These are phyloP conservation scores for Athripsodes cinereus DNA, from an alignment of 2,888 invertebrate species.

Conservation along the genomic window DNA sequence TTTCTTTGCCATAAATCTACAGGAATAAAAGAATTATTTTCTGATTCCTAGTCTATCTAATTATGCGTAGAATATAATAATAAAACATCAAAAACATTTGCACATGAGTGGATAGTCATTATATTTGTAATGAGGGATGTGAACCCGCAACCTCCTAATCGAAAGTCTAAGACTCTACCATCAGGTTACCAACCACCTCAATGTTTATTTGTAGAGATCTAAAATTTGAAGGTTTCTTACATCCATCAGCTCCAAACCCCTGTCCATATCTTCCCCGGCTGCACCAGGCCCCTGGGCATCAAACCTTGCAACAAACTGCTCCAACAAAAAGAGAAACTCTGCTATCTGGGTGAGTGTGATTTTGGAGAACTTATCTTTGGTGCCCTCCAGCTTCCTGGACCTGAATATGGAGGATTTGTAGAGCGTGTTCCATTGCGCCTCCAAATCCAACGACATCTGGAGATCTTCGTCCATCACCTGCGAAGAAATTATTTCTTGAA, in stretches of 20 bases:
- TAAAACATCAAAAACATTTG: too few relatives aligned
- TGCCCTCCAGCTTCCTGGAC: slow-evolving; percentile 63
- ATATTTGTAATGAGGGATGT: too few relatives aligned
- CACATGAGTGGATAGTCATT: too few relatives aligned
- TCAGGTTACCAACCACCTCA: too few relatives aligned
- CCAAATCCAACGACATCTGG: slow-evolving; percentile 52
- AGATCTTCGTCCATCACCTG: slow-evolving; percentile 52
- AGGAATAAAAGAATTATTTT: slow-evolving; percentile 20
- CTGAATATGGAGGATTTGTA: slow-evolving; percentile 65
- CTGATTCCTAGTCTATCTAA: too few relatives aligned
- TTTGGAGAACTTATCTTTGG: slow-evolving; percentile 82
- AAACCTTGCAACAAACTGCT: slow-evolving; percentile 67
- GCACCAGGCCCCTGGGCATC: slow-evolving; percentile 72
- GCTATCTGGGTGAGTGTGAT: slow-evolving; percentile 71
- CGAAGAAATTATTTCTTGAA: too few relatives aligned
- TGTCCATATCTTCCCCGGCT: slow-evolving; percentile 71
- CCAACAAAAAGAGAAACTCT: slow-evolving; percentile 56
- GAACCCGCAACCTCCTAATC: too few relatives aligned
- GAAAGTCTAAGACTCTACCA: too few relatives aligned
- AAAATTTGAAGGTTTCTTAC: slow-evolving; percentile 36
- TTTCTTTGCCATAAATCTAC: slow-evolving; percentile 58
- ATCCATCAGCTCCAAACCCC: slow-evolving; percentile 64
- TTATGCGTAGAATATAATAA: too few relatives aligned
- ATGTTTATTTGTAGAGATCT: too few relatives aligned
- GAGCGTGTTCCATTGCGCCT: slow-evolving; percentile 63